Evolutionary conservation across 2,797 vertebrate species (phyloP).

Genomic region (Limnodromus scolopaceus): DNA sequence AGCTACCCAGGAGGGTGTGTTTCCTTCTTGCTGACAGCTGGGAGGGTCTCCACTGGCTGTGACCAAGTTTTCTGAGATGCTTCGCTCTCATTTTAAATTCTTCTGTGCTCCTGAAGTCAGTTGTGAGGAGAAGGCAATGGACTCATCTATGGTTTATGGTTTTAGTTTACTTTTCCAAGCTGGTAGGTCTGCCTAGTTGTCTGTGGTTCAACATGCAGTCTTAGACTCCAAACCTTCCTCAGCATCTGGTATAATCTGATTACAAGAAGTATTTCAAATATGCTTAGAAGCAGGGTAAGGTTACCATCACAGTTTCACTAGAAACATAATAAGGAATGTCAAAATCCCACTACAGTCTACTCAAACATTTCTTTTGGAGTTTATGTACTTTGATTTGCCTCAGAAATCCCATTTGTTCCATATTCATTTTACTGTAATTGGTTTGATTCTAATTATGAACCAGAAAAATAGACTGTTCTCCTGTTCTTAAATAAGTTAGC

Average conservation of each 20-base stretch:
- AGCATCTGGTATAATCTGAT: background rate
- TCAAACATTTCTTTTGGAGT: background rate
- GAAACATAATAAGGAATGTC: background rate
- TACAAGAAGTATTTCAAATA: background rate
- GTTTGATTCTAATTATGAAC: background rate
- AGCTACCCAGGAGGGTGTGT: background rate
- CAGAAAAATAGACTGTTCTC: background rate
- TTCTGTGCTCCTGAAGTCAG: background rate
- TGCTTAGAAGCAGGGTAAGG: background rate
- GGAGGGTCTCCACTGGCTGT: background rate
- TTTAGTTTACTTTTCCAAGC: background rate
- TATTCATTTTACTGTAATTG: background rate
- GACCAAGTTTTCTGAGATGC: background rate
- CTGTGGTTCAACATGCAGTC: background rate
- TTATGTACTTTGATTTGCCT: background rate
- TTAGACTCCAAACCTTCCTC: background rate
- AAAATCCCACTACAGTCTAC: background rate
- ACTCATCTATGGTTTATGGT: background rate
- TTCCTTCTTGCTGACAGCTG: constrained; percentile 21
- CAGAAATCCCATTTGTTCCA: background rate
- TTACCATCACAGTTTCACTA: background rate
- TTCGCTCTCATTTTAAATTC: background rate
- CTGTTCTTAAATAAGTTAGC: background rate
- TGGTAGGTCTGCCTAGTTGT: background rate
- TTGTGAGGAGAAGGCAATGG: background rate